Evolutionary conservation across 2,113 vertebrate genomes (phyloP).

Genomic region (Sinocyclocheilus maitianheensis): DNA sequence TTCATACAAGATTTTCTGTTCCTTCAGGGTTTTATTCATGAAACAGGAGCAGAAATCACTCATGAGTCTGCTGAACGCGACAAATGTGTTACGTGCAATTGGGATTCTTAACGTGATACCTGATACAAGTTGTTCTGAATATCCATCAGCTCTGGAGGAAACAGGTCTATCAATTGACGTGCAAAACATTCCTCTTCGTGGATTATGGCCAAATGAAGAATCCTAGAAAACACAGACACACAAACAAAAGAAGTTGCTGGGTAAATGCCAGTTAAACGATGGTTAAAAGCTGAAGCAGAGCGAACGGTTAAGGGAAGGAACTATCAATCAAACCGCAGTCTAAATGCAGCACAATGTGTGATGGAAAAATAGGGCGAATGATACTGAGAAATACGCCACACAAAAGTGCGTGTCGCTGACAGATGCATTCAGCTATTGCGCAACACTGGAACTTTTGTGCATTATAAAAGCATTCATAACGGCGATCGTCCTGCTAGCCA

Average conservation of each 20-base stretch:
- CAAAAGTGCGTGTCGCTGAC: constrained; percentile 37
- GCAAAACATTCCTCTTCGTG: constrained; percentile 81
- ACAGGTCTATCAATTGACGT: constrained; percentile 81
- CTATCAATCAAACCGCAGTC: not conserved
- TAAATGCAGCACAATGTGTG: constrained; percentile 34
- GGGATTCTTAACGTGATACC: constrained; percentile 69
- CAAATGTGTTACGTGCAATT: not conserved
- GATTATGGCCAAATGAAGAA: constrained; percentile 92
- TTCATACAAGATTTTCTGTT: not conserved
- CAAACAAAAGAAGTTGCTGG: not conserved
- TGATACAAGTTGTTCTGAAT: constrained; percentile 97
- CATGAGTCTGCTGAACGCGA: not conserved
- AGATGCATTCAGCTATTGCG: constrained; percentile 48
- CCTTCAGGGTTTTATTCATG: not conserved
- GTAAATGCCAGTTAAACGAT: not conserved
- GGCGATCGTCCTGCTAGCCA: not conserved
- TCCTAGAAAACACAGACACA: constrained; percentile 67
- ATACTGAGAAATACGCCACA: constrained; percentile 53
- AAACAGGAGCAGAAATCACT: not conserved
- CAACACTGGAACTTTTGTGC: constrained; percentile 55
- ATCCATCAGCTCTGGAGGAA: constrained; percentile 87
- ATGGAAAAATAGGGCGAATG: constrained; percentile 35
- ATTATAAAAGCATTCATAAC: constrained; percentile 12
- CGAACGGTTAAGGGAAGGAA: not conserved
- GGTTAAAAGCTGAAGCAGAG: not conserved